phyloP scores from a whole-genome alignment of 2,888 invertebrate species.

The Myathropa florea region DNA sequence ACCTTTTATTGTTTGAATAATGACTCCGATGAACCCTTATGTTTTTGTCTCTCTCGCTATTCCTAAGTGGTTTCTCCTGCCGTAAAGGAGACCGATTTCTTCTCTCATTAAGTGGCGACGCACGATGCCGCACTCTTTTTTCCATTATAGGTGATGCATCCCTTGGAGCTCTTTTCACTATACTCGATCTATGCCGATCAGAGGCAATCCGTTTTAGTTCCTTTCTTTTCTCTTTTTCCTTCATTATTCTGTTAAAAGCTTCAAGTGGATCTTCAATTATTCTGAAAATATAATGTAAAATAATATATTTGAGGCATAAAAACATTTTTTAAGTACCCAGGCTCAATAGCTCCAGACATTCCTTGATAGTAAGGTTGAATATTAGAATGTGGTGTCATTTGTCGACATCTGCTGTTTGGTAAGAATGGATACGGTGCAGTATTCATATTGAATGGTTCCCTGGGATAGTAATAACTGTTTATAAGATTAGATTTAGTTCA shows the following conservation, averaged over 20 bases:
- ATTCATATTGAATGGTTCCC: constrained; percentile 61
- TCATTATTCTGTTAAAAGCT: constrained; percentile 92
- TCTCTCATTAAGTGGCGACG: constrained; percentile 75
- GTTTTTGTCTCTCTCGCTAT: constrained; percentile 62
- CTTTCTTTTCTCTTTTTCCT: constrained; percentile 87
- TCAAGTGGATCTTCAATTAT: constrained; percentile 92
- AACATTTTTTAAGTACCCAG: constrained; percentile 35
- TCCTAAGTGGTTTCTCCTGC: constrained; percentile 64
- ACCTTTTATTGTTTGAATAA: constrained; percentile 59
- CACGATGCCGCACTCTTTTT: constrained; percentile 75
- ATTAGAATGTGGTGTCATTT: constrained; percentile 50
- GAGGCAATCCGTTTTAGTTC: constrained; percentile 81
- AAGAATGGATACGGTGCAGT: constrained; percentile 41
- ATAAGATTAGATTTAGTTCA: background rate
- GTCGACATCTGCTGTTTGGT: constrained; percentile 58
- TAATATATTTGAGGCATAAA: background rate
- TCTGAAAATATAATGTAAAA: constrained; percentile 80
- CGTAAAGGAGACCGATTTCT: constrained; percentile 78
- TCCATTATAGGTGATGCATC: constrained; percentile 55
- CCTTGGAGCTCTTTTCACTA: constrained; percentile 73
- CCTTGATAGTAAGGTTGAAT: constrained; percentile 65
- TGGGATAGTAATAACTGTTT: constrained; percentile 53
- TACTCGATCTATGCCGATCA: constrained; percentile 80
- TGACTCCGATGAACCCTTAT: constrained; percentile 62
- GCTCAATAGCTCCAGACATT: constrained; percentile 52